phyloP scores from a whole-genome alignment of 1,140 invertebrate genomes.

The Solenopsis fugax region DNA sequence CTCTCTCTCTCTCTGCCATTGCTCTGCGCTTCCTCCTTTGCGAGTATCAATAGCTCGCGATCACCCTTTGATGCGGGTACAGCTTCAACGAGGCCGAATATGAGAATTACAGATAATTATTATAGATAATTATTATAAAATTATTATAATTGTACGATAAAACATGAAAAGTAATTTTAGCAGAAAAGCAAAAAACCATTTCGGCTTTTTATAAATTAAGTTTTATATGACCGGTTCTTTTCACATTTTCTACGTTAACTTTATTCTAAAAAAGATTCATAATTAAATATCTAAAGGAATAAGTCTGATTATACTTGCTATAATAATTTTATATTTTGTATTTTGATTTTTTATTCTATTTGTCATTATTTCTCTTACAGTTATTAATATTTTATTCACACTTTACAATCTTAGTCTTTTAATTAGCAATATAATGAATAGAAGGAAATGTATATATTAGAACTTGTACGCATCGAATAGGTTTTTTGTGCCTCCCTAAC shows the following conservation, averaged over 20 bases:
- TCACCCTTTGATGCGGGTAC: slow-evolving; percentile 6
- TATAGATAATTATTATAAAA: neutral
- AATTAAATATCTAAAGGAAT: neutral
- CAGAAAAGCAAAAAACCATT: neutral
- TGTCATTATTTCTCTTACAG: neutral
- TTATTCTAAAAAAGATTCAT: neutral
- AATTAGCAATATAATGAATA: neutral
- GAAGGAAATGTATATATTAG: neutral
- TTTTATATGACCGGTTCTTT: neutral
- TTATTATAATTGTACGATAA: neutral
- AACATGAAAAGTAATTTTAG: neutral
- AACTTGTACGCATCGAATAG: neutral
- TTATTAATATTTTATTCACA: neutral
- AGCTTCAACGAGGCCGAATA: neutral
- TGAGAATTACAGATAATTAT: neutral
- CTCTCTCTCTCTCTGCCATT: neutral
- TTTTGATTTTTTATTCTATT: neutral
- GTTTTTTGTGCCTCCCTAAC: neutral
- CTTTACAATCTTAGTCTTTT: neutral
- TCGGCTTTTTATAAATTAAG: neutral
- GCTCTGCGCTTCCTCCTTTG: neutral
- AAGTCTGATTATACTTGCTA: neutral
- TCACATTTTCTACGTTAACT: neutral
- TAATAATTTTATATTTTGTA: neutral
- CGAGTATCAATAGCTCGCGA: slow-evolving; percentile 9